Evolutionary conservation across 2,797 vertebrate genomes (phyloP).

Genomic region (Xiphophorus birchmanni): DNA sequence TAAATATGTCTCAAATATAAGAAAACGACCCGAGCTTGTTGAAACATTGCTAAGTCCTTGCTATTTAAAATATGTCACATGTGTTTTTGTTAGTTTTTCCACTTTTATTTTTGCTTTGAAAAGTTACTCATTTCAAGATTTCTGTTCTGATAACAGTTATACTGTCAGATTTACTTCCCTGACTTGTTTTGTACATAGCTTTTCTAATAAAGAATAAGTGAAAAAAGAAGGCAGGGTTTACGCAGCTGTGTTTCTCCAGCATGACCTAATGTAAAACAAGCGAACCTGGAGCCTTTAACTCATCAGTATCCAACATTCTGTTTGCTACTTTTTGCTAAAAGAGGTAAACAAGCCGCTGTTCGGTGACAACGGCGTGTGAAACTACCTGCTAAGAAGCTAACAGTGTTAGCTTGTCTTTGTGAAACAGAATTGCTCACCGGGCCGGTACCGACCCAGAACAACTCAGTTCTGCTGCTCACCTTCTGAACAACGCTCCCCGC

Average conservation of each 20-base stretch:
- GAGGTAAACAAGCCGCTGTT: not conserved
- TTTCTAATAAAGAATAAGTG: no score
- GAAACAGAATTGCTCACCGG: not conserved
- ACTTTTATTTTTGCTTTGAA: no score
- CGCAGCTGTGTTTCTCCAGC: not conserved
- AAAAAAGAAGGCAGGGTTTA: not conserved
- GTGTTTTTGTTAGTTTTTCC: no score
- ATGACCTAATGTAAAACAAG: not conserved
- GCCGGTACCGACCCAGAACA: fast-evolving
- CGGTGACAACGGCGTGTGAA: not conserved
- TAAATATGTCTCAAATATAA: no score
- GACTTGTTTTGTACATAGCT: no score
- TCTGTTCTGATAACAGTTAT: no score
- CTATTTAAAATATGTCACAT: no score
- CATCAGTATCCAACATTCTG: not conserved
- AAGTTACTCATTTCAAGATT: no score
- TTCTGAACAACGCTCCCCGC: conserved; percentile 36
- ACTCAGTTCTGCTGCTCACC: conserved; percentile 51
- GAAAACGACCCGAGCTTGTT: no score
- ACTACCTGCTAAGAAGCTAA: conserved; percentile 24
- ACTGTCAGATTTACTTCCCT: no score
- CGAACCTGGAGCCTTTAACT: not conserved
- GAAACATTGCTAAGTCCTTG: no score
- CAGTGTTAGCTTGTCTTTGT: conserved; percentile 62
- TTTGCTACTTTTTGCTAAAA: not conserved